Conservation (phyloP, 1,140 invertebrate species). For the Drosophila teissieri region DNA sequence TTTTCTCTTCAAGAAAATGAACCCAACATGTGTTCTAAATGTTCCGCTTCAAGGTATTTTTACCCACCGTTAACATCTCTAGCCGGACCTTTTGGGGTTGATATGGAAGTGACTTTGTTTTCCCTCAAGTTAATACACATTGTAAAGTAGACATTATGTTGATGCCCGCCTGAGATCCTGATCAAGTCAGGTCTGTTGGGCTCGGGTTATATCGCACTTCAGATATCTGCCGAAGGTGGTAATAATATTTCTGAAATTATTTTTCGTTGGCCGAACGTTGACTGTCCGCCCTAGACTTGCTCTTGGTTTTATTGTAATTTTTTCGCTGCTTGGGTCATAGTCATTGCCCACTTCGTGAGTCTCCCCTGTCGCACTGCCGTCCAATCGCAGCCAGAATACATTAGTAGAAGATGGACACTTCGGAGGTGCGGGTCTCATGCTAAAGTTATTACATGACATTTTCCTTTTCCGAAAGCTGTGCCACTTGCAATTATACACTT, state of each 20-base stretch:
- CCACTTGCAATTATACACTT: conserved; percentile 81
- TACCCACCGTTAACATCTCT: conserved; percentile 1
- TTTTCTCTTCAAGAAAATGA: too few relatives aligned
- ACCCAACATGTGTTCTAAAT: too few relatives aligned
- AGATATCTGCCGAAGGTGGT: conserved; percentile 71
- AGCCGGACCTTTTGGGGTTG: conserved; percentile 6
- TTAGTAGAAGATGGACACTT: conserved; percentile 78
- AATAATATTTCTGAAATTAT: conserved; percentile 82
- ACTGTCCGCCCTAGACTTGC: conserved; percentile 45
- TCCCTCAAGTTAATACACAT: conserved; percentile 75
- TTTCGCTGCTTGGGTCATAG: conserved; percentile 53
- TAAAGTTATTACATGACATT: conserved; percentile 77
- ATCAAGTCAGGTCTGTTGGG: conserved; percentile 15
- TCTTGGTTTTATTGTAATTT: conserved; percentile 83
- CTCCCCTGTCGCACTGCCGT: conserved; percentile 10
- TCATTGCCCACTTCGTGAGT: conserved; percentile 55
- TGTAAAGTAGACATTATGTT: conserved; percentile 83
- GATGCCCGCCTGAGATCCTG: conserved; percentile 50
- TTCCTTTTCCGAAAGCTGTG: conserved; percentile 66
- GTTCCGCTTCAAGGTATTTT: too few relatives aligned
- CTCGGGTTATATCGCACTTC: conserved; percentile 68
- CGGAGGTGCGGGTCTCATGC: conserved; percentile 34
- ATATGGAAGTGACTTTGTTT: conserved; percentile 80
- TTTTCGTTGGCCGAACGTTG: conserved; percentile 69
- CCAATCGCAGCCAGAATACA: conserved; percentile 59